A percentile compares a stretch with the other conserved stretches of the same genome.
Conservation (phyloP, 2,888 invertebrate genomes). For the Meteorus cinctellus region DNA sequence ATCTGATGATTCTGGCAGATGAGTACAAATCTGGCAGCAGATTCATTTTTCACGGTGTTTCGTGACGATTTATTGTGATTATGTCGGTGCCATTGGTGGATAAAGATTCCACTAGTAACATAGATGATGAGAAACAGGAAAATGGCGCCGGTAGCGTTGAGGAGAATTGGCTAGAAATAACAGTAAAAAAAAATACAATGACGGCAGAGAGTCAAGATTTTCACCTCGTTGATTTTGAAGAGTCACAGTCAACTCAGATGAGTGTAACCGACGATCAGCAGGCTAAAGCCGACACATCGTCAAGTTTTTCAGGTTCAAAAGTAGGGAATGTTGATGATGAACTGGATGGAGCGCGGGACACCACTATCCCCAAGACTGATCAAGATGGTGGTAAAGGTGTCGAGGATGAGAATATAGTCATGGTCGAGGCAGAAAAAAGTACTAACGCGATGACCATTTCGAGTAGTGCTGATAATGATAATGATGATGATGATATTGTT, state of each 20-base stretch:
- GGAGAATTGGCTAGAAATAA: conserved; percentile 17
- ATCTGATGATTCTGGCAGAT: conserved; percentile 10
- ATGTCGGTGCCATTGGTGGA: conserved; percentile 27
- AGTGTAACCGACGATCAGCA: not conserved
- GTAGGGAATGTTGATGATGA: not conserved
- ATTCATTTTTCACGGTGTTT: not conserved
- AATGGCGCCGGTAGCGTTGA: conserved; percentile 16
- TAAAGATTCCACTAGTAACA: conserved; percentile 13
- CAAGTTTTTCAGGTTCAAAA: not conserved
- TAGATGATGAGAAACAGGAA: conserved; percentile 27
- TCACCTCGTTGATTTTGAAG: conserved; percentile 55
- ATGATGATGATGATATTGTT: conserved; percentile 47
- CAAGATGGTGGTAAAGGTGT: conserved; percentile 11
- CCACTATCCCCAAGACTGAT: conserved; percentile 25
- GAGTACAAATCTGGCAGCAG: not conserved
- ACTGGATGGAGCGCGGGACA: conserved; percentile 29
- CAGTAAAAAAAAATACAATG: conserved; percentile 14
- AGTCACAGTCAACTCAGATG: conserved; percentile 31
- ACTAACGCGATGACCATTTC: conserved; percentile 34
- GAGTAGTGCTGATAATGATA: conserved; percentile 33
- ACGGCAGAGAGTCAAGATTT: conserved; percentile 63
- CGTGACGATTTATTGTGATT: conserved; percentile 15
- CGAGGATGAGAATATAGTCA: conserved; percentile 33
- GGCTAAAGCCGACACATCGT: not conserved
- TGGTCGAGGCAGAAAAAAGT: not conserved